Evolutionary conservation across 1,140 invertebrate species (phyloP).

Genomic region (Ceratosolen fusciceps): DNA sequence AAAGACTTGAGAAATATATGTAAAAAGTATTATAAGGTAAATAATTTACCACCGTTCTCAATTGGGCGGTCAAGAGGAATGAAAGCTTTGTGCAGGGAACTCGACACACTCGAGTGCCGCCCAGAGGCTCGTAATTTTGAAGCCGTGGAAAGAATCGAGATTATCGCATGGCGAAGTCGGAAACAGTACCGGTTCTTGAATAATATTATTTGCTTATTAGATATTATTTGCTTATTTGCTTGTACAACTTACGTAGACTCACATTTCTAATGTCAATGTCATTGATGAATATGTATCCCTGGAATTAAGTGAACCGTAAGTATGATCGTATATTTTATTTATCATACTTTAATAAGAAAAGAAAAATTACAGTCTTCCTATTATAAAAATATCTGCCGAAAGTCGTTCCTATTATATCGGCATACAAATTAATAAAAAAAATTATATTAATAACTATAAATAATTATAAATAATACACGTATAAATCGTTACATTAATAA

Average conservation of each 20-base stretch:
- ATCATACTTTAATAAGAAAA: no score
- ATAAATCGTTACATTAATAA: no score
- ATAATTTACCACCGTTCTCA: constrained; percentile 59
- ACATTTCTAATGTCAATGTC: constrained; percentile 73
- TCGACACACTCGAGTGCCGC: constrained; percentile 76
- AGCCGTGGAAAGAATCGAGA: constrained; percentile 78
- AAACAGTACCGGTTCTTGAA: constrained; percentile 81
- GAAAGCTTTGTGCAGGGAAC: constrained; percentile 48
- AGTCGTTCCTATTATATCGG: no score
- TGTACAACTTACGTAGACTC: constrained; percentile 76
- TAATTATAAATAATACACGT: no score
- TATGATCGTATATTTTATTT: constrained; percentile 54
- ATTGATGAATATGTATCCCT: constrained; percentile 76
- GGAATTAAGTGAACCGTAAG: constrained; percentile 74
- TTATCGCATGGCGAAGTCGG: constrained; percentile 78
- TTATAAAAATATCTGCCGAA: no score
- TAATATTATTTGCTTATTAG: constrained; percentile 85
- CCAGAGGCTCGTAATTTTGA: constrained; percentile 77
- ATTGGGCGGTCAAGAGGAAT: constrained; percentile 50
- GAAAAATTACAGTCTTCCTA: no score
- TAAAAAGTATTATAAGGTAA: constrained; percentile 50
- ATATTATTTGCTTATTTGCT: constrained; percentile 82
- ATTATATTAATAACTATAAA: no score
- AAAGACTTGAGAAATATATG: background rate
- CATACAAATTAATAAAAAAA: no score